phyloP scores from a whole-genome alignment of 2,888 invertebrate genomes.

The Tupiocoris notatus region DNA sequence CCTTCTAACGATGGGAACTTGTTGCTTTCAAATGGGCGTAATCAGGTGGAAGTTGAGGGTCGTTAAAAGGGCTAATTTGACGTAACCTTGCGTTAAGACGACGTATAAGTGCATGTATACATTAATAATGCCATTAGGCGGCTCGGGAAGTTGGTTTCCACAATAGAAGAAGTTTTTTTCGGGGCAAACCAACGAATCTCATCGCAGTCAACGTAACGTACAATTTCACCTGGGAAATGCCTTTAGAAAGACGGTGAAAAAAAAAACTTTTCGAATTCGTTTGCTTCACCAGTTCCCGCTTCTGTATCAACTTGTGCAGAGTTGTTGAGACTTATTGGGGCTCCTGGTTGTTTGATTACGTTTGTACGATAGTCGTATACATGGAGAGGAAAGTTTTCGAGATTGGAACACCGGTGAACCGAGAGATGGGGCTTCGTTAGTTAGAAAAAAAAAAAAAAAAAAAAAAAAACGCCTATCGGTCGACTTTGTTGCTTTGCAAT shows the following conservation, averaged over 20 bases:
- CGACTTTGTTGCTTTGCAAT: background rate
- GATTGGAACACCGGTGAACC: background rate
- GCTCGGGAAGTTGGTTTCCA: background rate
- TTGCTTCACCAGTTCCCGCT: background rate
- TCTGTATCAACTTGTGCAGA: background rate
- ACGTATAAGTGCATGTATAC: background rate
- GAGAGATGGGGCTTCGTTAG: background rate
- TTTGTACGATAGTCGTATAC: slow-evolving; percentile 2
- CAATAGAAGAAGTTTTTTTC: slow-evolving; percentile 9
- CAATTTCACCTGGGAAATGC: background rate
- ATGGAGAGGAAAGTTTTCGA: background rate
- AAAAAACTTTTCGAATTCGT: slow-evolving; percentile 16
- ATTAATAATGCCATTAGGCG: background rate
- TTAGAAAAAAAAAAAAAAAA: too few species aligned
- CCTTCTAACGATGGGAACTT: too few species aligned
- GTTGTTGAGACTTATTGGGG: background rate
- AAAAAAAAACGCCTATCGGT: background rate
- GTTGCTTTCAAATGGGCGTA: too few species aligned
- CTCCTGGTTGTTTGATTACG: slow-evolving; percentile 8
- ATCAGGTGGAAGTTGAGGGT: background rate
- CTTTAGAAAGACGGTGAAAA: background rate
- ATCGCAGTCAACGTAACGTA: background rate
- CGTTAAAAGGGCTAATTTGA: background rate
- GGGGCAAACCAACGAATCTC: background rate
- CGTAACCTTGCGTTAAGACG: background rate